Evolutionary conservation across 2,797 vertebrate species (phyloP).

Genomic region (Phyllotis vaccarum): DNA sequence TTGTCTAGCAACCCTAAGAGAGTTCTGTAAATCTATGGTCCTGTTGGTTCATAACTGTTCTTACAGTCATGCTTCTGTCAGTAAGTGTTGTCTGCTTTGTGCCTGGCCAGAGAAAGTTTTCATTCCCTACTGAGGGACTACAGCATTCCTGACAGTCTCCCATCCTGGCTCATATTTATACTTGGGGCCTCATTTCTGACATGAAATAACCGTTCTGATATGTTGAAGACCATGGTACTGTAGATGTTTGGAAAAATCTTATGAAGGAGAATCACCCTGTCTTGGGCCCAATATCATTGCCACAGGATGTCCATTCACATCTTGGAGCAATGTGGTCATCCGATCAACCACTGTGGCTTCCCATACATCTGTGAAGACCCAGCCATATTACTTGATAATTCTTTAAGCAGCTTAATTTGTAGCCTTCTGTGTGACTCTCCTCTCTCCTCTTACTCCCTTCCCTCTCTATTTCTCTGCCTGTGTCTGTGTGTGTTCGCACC

Average conservation of each 20-base stretch:
- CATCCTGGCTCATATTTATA: background rate
- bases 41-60: too few species aligned
- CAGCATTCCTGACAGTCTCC: background rate
- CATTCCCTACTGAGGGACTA: background rate
- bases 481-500: background rate
- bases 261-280: background rate
- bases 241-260: background rate
- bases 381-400: rapidly evolving
- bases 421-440: background rate
- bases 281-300: background rate
- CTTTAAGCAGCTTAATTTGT: background rate
- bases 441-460: too few species aligned
- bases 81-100: background rate
- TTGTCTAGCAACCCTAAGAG: background rate
- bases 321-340: too few species aligned
- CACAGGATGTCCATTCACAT: too few species aligned
- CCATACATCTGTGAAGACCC: background rate
- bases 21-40: background rate
- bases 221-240: background rate
- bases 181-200: background rate
- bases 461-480: rapidly evolving
- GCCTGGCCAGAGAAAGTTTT: background rate
- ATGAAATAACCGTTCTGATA: background rate
- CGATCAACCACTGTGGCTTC: background rate
- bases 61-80: background rate